phyloP scores from a whole-genome alignment of 2,113 vertebrate genomes.

The Vireo altiloquus region DNA sequence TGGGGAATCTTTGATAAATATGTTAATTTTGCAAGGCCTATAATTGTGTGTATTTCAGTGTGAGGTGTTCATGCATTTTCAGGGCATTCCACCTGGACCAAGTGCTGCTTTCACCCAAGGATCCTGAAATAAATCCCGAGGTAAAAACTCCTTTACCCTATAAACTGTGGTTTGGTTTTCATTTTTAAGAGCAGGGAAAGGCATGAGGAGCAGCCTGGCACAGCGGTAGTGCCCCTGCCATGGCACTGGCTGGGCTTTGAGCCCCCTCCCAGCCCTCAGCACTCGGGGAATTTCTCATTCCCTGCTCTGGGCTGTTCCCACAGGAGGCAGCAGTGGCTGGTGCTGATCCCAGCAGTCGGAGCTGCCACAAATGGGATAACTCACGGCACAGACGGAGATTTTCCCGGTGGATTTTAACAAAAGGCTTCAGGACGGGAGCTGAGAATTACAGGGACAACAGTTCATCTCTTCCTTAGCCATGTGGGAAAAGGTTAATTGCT shows the following conservation, averaged over 20 bases:
- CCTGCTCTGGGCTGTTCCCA: neutral
- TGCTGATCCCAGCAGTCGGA: neutral
- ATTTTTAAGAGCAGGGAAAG: no score
- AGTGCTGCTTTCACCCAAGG: no score
- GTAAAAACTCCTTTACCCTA: no score
- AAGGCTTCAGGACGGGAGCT: neutral
- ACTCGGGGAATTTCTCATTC: accelerated
- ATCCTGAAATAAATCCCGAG: no score
- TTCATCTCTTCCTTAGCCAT: neutral
- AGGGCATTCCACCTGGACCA: no score
- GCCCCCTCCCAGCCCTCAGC: neutral
- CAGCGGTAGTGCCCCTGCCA: neutral
- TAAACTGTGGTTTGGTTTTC: no score
- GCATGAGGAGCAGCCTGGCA: neutral
- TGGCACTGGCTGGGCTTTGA: neutral
- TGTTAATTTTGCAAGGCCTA: no score
- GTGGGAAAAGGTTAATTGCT: neutral
- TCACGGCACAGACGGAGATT: accelerated
- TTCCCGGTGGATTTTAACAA: neutral
- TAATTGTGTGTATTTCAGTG: no score
- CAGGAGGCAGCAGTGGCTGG: neutral
- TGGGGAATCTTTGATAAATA: no score
- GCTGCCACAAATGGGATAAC: no score
- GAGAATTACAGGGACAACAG: neutral
- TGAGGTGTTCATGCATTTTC: no score